Conservation (phyloP, 2,888 invertebrate genomes). For the Autographa gamma region DNA sequence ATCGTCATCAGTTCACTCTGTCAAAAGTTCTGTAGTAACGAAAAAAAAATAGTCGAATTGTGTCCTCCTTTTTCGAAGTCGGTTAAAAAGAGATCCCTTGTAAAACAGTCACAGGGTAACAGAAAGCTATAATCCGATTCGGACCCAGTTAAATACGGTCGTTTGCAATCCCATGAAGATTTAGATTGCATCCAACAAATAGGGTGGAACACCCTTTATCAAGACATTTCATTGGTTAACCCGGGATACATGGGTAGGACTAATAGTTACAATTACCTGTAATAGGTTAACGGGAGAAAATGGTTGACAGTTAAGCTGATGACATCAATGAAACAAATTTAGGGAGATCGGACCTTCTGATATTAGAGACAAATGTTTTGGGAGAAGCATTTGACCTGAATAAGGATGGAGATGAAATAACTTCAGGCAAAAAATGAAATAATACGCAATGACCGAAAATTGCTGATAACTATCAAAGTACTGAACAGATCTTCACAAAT, state of each 20-base stretch:
- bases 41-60: too few species aligned
- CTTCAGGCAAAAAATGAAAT: too few species aligned
- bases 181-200: slow-evolving; percentile 5
- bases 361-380: neutral
- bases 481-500: too few species aligned
- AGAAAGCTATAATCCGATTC: slow-evolving; percentile 1
- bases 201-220: neutral
- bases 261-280: neutral
- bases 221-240: slow-evolving; percentile 5
- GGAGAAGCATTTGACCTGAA: neutral
- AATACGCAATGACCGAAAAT: too few species aligned
- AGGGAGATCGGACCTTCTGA: neutral
- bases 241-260: neutral
- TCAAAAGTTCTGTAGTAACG: too few species aligned
- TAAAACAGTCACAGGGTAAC: neutral
- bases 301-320: neutral
- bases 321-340: neutral
- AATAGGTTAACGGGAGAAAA: neutral
- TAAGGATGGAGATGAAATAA: neutral
- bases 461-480: too few species aligned
- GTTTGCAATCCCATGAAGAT: neutral
- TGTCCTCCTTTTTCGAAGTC: too few species aligned
- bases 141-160: neutral
- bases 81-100: neutral
- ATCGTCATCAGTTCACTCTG: too few species aligned